Evolutionary conservation across 37 sponge, comb jelly and placozoan species (phyloP).

Genomic region (Oopsacas minuta): DNA sequence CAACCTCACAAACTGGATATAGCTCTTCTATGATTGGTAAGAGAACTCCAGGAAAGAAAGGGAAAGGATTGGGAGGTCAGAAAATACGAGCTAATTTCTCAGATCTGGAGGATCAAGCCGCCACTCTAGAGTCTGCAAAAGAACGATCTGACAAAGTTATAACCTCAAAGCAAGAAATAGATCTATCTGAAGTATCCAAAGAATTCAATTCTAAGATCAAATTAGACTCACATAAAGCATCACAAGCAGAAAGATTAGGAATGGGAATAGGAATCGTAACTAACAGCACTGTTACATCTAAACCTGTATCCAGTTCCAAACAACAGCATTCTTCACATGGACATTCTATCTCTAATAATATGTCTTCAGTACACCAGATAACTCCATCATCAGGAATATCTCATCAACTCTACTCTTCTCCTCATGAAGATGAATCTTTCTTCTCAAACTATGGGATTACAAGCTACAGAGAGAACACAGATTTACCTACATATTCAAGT

Average conservation of each 20-base stretch:
- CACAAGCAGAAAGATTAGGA: constrained; percentile 77
- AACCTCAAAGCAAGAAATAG: background rate
- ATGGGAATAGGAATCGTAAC: constrained; percentile 58
- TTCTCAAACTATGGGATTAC: background rate
- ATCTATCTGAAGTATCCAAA: background rate
- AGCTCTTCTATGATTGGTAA: background rate
- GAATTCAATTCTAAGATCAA: constrained; percentile 16
- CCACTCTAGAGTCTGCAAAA: constrained; percentile 29
- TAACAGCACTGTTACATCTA: background rate
- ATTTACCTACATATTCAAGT: background rate
- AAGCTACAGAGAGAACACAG: background rate
- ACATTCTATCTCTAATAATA: background rate
- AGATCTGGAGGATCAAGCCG: constrained; percentile 58
- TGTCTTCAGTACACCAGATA: background rate
- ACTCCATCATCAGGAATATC: background rate
- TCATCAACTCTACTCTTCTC: background rate
- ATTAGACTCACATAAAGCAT: constrained; percentile 51
- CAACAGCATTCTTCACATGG: background rate
- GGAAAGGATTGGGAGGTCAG: constrained; percentile 75
- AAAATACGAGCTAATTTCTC: constrained; percentile 52
- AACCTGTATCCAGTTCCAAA: background rate
- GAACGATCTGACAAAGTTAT: background rate
- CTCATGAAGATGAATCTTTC: background rate
- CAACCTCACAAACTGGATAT: background rate
- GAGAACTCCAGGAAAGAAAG: background rate